Base-by-base conservation (phyloP, 2,888 invertebrate genomes). In the Melanostoma scalare region DNA sequence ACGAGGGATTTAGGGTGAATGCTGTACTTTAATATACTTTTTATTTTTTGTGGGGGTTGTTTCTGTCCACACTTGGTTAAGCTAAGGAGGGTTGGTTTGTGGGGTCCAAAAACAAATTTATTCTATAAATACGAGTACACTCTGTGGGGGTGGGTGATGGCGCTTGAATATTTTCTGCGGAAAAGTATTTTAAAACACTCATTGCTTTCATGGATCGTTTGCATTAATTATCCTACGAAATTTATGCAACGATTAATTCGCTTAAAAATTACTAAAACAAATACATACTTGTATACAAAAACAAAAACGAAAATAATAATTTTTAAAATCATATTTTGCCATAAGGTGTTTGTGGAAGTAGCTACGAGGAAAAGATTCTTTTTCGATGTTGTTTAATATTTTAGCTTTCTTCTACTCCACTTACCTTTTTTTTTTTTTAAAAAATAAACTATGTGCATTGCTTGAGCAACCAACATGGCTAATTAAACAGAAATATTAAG, bases 161-260 rank as follows among this genome's bases (percentile, higher is more conserved):
- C 52, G 31, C 48, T 38, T 6, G 10, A 2, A 46, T 56, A 33
- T 35, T 63, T 44, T 65, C 75, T 35, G 6, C 20, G 20, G 20
- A 20, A 1, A 20, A 6, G 30, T 42, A 33, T 60, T 60, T 48
- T 48, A 48, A 46, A 36, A 38, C 35, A 30, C 38, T 63, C 61
- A 48, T 48, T 48, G 61, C 48, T 53, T 75, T 71, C 10, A 53
- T 30, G 8, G 44, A 38, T 60, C 67, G 58, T 42, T 65, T 50
- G 56, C 8, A 78, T 75, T 53, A 58, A 63, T 58, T 10, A 65
- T 42, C 73, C 72, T 67, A 73, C 76, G 46, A 44, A 52, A 58
- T 53, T 63, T 63, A 77, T 77, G 81, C 78, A 78, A 77, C 77
- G 73, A 69, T 77, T 69, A 77, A 63, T 82, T 82, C 68, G 48